These are phyloP conservation scores for Antrozous pallidus DNA, from an alignment of 2,797 vertebrate species.

Conservation along the genomic window DNA sequence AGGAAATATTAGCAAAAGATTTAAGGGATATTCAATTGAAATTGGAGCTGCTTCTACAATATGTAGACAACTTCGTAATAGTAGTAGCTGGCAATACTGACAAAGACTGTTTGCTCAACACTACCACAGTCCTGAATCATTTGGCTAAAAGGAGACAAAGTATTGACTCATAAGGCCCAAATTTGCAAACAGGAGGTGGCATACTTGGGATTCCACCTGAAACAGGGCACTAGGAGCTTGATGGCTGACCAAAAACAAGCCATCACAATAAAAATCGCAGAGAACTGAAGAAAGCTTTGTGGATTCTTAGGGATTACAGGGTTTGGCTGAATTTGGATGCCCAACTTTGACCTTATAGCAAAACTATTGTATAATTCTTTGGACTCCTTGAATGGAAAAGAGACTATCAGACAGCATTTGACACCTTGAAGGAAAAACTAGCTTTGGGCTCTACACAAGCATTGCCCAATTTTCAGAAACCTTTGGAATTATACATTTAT, in stretches of 20 bases:
- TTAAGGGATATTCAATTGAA: background rate
- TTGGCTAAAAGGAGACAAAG: background rate
- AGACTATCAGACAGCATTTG: background rate
- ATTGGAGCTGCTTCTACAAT: background rate
- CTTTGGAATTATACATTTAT: background rate
- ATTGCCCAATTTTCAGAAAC: background rate
- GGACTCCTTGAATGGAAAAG: background rate
- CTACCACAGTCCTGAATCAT: background rate
- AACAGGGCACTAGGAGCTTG: background rate
- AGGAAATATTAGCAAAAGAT: background rate
- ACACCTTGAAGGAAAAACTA: background rate
- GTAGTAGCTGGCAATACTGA: background rate
- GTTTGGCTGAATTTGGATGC: background rate
- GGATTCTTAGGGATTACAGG: background rate
- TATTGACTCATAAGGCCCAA: background rate
- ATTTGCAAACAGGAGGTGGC: background rate
- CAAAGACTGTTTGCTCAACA: background rate
- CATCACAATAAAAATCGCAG: background rate
- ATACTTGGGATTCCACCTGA: background rate
- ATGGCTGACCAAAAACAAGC: background rate
- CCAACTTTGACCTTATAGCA: background rate
- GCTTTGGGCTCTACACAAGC: background rate
- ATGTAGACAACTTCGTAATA: background rate
- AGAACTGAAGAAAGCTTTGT: background rate
- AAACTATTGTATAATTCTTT: background rate